phyloP scores from a whole-genome alignment of 2,797 vertebrate species.

The Etheostoma perlongum region DNA sequence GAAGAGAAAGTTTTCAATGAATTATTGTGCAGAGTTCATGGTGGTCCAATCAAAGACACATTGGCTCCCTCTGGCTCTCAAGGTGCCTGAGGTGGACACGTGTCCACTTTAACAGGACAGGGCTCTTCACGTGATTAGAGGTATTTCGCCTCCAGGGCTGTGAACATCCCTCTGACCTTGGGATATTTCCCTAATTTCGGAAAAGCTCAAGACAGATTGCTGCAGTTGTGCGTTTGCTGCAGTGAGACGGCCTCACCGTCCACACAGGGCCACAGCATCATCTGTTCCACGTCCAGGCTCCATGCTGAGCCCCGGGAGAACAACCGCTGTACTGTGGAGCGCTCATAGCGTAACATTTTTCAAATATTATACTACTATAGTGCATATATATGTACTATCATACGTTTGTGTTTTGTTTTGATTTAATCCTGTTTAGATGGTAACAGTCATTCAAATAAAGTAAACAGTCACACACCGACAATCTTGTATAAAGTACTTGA shows the following conservation, averaged over 20 bases:
- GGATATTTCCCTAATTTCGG: slow-evolving; percentile 29
- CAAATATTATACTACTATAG: no score
- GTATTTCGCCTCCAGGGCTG: slow-evolving; percentile 41
- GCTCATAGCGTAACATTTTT: no score
- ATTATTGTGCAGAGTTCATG: slow-evolving; percentile 22
- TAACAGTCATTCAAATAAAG: no score
- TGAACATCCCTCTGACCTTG: slow-evolving; percentile 45
- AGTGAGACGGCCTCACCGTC: not conserved
- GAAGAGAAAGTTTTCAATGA: not conserved
- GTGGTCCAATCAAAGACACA: slow-evolving; percentile 51
- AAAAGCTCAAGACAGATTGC: slow-evolving; percentile 36
- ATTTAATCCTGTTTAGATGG: no score
- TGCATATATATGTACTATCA: no score
- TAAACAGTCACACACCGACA: no score
- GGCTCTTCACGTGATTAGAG: slow-evolving; percentile 54
- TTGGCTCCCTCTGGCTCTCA: slow-evolving; percentile 8
- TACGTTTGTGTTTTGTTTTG: no score
- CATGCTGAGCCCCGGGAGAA: not conserved
- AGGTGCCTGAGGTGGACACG: slow-evolving; percentile 29
- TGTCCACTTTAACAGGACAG: slow-evolving; percentile 43
- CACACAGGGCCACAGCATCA: not conserved
- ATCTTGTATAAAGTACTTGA: no score
- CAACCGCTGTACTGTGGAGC: not conserved
- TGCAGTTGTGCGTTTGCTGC: slow-evolving; percentile 14
- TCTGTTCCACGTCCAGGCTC: slow-evolving; percentile 6